phyloP scores from a whole-genome alignment of 2,113 vertebrate genomes.

The Scartelaos histophorus region DNA sequence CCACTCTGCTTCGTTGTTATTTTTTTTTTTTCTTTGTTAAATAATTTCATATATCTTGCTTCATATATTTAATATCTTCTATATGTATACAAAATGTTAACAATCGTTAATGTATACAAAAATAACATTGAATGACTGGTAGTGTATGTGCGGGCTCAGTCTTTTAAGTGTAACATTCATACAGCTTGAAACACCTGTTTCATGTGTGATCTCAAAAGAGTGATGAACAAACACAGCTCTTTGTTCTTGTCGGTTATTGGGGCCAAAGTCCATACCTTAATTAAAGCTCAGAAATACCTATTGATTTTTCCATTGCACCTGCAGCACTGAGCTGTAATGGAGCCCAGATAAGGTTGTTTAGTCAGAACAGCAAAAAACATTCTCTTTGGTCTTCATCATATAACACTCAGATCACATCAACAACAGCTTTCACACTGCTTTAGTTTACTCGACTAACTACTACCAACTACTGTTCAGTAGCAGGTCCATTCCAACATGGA shows the following conservation, averaged over 20 bases:
- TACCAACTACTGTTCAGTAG: too few species aligned
- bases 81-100: too few species aligned
- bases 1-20: too few species aligned
- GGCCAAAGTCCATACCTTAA: slow-evolving; percentile 9
- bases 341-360: slow-evolving; percentile 5
- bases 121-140: too few species aligned
- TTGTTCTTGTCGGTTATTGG: slow-evolving; percentile 4
- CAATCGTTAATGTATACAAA: too few species aligned
- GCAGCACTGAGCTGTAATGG: slow-evolving; percentile 1
- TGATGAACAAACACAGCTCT: neutral
- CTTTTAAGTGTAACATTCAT: too few species aligned
- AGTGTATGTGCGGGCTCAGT: too few species aligned
- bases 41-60: too few species aligned
- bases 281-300: slow-evolving; percentile 9
- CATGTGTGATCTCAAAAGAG: neutral
- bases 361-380: neutral
- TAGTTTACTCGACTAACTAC: neutral
- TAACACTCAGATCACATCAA: slow-evolving; percentile 1
- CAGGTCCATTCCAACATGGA: too few species aligned
- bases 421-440: slow-evolving; percentile 9
- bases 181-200: neutral
- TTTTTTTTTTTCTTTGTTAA: too few species aligned
- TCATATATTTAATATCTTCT: too few species aligned
- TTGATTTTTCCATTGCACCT: slow-evolving; percentile 14
- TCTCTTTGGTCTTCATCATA: neutral